Evolutionary conservation across 2,113 vertebrate genomes (phyloP).

Genomic region (Tetraodon nigroviridis): DNA sequence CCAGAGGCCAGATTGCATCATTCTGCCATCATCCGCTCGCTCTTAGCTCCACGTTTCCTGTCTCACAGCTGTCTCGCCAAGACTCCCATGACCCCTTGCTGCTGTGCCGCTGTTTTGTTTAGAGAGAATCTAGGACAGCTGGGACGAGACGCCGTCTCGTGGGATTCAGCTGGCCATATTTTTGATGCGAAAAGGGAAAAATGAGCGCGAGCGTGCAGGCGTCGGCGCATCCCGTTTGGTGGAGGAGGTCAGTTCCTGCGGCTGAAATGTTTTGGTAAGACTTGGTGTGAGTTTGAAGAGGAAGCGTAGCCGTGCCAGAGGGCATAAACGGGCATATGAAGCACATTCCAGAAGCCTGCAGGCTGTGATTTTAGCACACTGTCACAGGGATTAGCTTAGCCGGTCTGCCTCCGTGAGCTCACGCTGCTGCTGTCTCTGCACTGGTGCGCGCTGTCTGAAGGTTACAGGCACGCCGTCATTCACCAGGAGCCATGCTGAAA

Average conservation of each 20-base stretch:
- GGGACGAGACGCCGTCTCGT: constrained; percentile 50
- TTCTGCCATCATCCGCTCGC: constrained; percentile 67
- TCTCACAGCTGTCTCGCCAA: constrained; percentile 68
- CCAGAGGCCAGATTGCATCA: constrained; percentile 57
- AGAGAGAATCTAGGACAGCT: constrained; percentile 60
- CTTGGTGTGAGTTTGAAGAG: constrained; percentile 55
- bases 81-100: constrained; percentile 72
- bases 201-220: constrained; percentile 2
- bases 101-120: constrained; percentile 57
- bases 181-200: constrained; percentile 9
- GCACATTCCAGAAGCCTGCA: constrained; percentile 71
- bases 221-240: neutral
- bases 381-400: constrained; percentile 74
- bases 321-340: constrained; percentile 59
- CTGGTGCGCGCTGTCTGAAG: constrained; percentile 7
- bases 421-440: constrained; percentile 56
- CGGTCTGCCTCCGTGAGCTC: constrained; percentile 69
- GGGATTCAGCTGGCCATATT: constrained; percentile 27
- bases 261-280: constrained; percentile 42
- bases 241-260: constrained; percentile 11
- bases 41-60: constrained; percentile 67
- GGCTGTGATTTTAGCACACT: constrained; percentile 73
- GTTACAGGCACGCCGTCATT: neutral
- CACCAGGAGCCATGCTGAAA: neutral
- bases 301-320: constrained; percentile 57